Evolutionary conservation across 2,797 vertebrate genomes (phyloP).

Genomic region (Alfaro cultratus): DNA sequence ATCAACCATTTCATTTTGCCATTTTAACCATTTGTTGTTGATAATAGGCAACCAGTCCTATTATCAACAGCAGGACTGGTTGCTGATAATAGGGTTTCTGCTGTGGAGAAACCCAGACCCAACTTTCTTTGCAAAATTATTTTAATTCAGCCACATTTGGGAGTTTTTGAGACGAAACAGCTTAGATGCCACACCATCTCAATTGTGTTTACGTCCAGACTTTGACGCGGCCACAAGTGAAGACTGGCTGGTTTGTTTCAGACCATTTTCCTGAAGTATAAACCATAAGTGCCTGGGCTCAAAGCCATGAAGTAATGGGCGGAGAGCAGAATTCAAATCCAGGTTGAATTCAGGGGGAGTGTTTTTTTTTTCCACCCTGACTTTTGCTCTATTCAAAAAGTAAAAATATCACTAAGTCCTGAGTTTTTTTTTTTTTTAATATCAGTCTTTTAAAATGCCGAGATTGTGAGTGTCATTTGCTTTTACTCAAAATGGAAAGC

Average conservation of each 20-base stretch:
- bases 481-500: neutral
- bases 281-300: neutral
- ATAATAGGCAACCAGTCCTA: neutral
- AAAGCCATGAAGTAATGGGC: neutral
- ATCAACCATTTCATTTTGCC: neutral
- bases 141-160: neutral
- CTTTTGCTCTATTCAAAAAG: neutral
- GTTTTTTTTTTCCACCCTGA: neutral
- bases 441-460: neutral
- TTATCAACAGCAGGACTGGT: too few relatives aligned
- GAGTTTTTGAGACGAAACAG: neutral
- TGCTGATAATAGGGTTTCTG: neutral
- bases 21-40: neutral
- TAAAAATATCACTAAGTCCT: neutral
- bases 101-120: neutral
- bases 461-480: neutral
- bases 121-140: neutral
- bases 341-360: neutral
- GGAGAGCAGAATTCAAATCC: neutral
- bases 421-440: neutral
- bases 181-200: neutral
- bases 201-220: neutral
- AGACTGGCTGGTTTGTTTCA: neutral
- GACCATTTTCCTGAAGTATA: neutral
- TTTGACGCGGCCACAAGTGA: neutral